These are phyloP conservation scores for Limnephilus rhombicus DNA, from an alignment of 2,888 invertebrate species.

Conservation along the genomic window DNA sequence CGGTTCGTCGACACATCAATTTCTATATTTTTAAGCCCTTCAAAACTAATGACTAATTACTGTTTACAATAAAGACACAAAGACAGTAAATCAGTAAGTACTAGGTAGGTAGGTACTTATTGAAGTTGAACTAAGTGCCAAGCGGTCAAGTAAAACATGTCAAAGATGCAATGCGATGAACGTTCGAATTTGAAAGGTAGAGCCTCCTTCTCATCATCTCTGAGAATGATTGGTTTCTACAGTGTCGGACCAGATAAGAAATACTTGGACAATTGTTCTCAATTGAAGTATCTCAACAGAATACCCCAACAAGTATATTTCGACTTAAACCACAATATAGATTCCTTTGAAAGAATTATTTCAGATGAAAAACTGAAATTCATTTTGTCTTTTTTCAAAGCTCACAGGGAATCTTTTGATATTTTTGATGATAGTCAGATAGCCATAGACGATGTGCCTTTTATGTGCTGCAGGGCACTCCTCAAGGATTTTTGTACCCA, in stretches of 20 bases:
- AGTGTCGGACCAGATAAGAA: conserved; percentile 73
- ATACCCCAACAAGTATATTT: conserved; percentile 71
- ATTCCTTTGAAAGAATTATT: conserved; percentile 70
- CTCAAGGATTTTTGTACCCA: conserved; percentile 82
- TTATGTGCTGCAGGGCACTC: conserved; percentile 85
- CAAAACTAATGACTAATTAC: too few species aligned
- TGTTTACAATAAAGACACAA: too few species aligned
- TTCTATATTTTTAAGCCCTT: too few species aligned
- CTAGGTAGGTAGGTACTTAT: too few species aligned
- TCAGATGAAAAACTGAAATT: conserved; percentile 74
- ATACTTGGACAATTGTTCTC: conserved; percentile 69
- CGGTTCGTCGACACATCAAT: too few species aligned
- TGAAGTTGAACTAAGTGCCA: too few species aligned
- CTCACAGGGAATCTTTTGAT: conserved; percentile 70
- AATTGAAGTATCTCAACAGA: conserved; percentile 76
- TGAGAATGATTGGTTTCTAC: conserved; percentile 77
- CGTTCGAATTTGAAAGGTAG: background rate
- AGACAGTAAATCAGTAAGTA: too few species aligned
- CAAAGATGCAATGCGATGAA: background rate
- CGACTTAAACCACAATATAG: conserved; percentile 74
- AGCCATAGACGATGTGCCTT: conserved; percentile 71
- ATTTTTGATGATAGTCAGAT: conserved; percentile 58
- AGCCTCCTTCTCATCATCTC: conserved; percentile 72
- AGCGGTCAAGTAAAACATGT: background rate
- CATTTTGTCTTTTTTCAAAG: conserved; percentile 77